Conservation (phyloP, 2,888 invertebrate species). For the Phalangium opilio region DNA sequence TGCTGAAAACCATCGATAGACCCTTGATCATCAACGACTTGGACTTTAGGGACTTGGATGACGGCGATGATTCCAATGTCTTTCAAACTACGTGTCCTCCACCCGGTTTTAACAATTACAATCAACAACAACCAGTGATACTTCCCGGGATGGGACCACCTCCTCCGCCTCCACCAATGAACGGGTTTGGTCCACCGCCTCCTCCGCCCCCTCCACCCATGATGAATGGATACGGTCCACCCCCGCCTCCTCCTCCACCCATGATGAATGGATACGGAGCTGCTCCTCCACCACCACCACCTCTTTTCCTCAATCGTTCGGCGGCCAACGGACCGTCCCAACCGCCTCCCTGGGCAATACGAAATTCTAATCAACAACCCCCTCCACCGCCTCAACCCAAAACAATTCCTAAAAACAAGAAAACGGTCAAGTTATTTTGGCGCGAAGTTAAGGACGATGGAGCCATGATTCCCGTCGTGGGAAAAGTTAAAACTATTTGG, state of each 20-base stretch:
- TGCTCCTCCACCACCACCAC: slow-evolving; percentile 25
- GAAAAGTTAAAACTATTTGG: slow-evolving; percentile 50
- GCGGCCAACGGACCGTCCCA: slow-evolving; percentile 13
- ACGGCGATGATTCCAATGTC: slow-evolving; percentile 66
- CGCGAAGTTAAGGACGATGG: slow-evolving; percentile 47
- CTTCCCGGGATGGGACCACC: slow-evolving; percentile 32
- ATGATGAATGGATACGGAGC: too few relatives aligned
- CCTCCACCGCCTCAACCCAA: slow-evolving; percentile 7
- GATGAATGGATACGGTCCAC: slow-evolving; percentile 1
- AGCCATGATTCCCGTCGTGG: slow-evolving; percentile 22
- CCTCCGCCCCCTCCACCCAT: slow-evolving; percentile 16
- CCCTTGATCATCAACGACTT: slow-evolving; percentile 68
- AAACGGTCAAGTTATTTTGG: slow-evolving; percentile 97
- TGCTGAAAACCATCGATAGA: slow-evolving; percentile 55
- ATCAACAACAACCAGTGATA: neutral
- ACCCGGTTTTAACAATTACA: neutral
- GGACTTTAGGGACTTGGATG: slow-evolving; percentile 85
- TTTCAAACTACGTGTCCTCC: slow-evolving; percentile 2
- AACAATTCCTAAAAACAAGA: slow-evolving; percentile 48
- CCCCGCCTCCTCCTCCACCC: slow-evolving; percentile 6
- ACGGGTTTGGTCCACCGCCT: slow-evolving; percentile 10
- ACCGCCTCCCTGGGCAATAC: slow-evolving; percentile 22
- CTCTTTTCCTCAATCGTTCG: neutral
- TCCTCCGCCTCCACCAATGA: slow-evolving; percentile 34
- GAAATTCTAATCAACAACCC: neutral